These are phyloP conservation scores for Saccopteryx bilineata DNA, from an alignment of 2,113 vertebrate genomes.

Conservation along the genomic window DNA sequence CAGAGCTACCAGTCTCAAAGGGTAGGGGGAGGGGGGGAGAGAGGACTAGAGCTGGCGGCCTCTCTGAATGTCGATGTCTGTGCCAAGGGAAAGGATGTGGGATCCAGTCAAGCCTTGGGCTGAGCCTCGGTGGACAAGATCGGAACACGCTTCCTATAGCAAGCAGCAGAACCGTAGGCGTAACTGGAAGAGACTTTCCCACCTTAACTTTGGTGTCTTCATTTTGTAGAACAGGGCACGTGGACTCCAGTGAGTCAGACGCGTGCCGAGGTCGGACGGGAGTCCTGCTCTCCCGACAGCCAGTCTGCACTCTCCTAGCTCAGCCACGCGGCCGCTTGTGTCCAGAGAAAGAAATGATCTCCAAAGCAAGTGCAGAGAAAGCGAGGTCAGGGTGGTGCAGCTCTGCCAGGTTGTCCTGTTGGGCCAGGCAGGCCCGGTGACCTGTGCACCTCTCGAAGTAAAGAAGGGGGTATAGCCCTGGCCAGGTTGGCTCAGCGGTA, in stretches of 20 bases:
- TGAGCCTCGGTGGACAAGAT: too few species aligned
- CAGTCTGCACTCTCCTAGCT: background rate
- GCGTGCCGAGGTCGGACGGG: background rate
- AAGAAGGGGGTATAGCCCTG: background rate
- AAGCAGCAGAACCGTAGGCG: too few species aligned
- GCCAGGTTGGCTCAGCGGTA: too few species aligned
- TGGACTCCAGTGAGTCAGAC: background rate
- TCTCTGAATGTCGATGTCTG: background rate
- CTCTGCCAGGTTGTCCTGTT: background rate
- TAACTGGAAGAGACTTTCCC: background rate
- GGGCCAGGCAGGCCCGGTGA: background rate
- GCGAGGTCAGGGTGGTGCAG: too few species aligned
- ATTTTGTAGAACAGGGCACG: background rate
- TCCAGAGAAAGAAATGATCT: background rate
- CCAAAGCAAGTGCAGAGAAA: background rate
- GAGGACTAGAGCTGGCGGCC: background rate
- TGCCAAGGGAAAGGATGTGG: background rate
- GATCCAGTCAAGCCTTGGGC: rapidly evolving
- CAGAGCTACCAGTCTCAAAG: background rate
- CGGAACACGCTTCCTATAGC: background rate
- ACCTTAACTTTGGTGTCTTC: background rate
- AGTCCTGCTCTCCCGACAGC: background rate
- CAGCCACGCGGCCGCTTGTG: rapidly evolving
- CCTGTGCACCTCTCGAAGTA: background rate
- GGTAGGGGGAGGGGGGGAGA: rapidly evolving